These are phyloP conservation scores for Drosophila fungiperda DNA, from an alignment of 2,888 invertebrate species.

Conservation along the genomic window DNA sequence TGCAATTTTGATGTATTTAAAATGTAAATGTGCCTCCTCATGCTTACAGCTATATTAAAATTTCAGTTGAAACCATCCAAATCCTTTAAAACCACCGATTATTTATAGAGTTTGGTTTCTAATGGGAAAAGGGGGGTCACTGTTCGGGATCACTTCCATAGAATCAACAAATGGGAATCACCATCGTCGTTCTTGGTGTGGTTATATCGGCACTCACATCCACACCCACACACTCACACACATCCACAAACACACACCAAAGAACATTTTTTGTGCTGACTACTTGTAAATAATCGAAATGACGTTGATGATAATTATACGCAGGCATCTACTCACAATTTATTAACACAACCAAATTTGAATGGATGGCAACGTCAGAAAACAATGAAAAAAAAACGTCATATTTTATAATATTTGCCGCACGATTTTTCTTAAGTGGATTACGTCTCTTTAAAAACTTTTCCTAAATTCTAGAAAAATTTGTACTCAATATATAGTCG, in stretches of 20 bases:
- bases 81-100: constrained; percentile 29
- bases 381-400: background rate
- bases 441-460: constrained; percentile 7
- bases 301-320: constrained; percentile 18
- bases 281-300: constrained; percentile 13
- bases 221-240: background rate
- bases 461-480: constrained; percentile 9
- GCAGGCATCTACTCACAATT: background rate
- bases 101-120: constrained; percentile 28
- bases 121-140: background rate
- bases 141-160: constrained; percentile 8
- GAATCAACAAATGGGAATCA: constrained; percentile 30
- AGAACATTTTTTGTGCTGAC: constrained; percentile 40
- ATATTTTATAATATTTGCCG: constrained; percentile 16
- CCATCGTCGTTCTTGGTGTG: background rate
- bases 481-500: background rate
- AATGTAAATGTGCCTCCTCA: constrained; percentile 44
- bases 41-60: constrained; percentile 46
- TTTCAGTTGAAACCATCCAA: constrained; percentile 49
- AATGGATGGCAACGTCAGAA: constrained; percentile 24
- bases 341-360: constrained; percentile 13
- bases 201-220: background rate
- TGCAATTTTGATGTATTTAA: background rate
- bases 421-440: constrained; percentile 13
- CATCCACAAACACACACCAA: background rate